A percentile compares a stretch with the other conserved stretches of the same genome.
phyloP scores from a whole-genome alignment of 2,113 vertebrate species.

The Callionymus lyra region DNA sequence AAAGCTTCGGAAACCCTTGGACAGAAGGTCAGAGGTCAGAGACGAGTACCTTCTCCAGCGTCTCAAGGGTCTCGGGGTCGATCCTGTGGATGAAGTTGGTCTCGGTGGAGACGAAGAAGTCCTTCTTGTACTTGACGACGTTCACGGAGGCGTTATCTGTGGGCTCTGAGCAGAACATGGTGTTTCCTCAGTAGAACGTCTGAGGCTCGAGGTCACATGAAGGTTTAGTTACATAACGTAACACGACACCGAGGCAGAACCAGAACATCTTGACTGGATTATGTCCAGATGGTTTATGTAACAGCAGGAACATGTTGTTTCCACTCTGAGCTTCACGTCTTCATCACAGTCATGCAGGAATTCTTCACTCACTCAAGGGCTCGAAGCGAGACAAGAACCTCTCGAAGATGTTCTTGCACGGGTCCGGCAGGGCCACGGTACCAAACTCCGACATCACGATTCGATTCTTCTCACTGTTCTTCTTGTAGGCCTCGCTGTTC shows the following conservation, averaged over 20 bases:
- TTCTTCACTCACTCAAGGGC: slow-evolving; percentile 61
- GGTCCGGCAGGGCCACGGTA: slow-evolving; percentile 83
- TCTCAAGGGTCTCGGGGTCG: slow-evolving; percentile 75
- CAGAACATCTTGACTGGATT: too few relatives aligned
- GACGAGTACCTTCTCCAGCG: slow-evolving; percentile 74
- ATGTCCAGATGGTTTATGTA: too few relatives aligned
- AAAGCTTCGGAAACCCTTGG: too few relatives aligned
- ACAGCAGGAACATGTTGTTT: too few relatives aligned
- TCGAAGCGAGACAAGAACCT: slow-evolving; percentile 83
- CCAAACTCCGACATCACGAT: slow-evolving; percentile 87
- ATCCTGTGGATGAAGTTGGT: slow-evolving; percentile 80
- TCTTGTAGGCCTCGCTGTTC: slow-evolving; percentile 70
- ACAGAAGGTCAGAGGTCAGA: too few relatives aligned
- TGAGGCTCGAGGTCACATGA: too few relatives aligned
- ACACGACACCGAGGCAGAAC: too few relatives aligned
- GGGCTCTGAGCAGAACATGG: slow-evolving; percentile 55
- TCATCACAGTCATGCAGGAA: background rate
- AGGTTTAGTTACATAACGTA: too few relatives aligned
- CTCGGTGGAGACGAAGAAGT: slow-evolving; percentile 86
- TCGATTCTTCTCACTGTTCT: slow-evolving; percentile 70
- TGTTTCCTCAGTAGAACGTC: background rate
- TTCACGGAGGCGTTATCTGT: slow-evolving; percentile 84
- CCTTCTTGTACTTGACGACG: slow-evolving; percentile 80
- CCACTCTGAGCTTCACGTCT: too few relatives aligned
- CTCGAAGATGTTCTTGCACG: slow-evolving; percentile 83